phyloP scores from a whole-genome alignment of 2,797 vertebrate genomes.

The Gallinago solitaria region DNA sequence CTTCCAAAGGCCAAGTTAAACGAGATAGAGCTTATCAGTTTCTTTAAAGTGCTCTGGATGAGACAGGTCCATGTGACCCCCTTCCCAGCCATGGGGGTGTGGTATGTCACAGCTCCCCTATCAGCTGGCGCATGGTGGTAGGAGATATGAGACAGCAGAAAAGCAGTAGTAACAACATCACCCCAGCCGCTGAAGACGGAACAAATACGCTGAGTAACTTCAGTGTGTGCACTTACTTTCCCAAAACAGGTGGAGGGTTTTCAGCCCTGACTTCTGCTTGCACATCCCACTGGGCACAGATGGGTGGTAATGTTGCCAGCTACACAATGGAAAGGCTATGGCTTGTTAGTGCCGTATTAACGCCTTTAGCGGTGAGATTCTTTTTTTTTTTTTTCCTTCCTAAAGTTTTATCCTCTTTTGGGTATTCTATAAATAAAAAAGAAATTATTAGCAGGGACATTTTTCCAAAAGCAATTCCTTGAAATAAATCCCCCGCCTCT shows the following conservation, averaged over 20 bases:
- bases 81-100: constrained; percentile 39
- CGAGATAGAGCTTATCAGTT: constrained; percentile 70
- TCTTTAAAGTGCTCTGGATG: constrained; percentile 61
- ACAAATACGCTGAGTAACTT: constrained; percentile 23
- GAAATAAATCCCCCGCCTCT: background rate
- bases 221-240: background rate
- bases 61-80: constrained; percentile 46
- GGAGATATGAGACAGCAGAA: constrained; percentile 72
- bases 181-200: background rate
- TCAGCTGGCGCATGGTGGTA: constrained; percentile 58
- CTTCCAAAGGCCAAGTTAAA: constrained; percentile 71
- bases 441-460: background rate
- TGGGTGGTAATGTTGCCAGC: background rate
- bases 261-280: background rate
- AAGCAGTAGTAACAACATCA: constrained; percentile 23
- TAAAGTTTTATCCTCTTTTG: background rate
- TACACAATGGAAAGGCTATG: background rate
- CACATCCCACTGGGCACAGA: constrained; percentile 8
- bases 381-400: background rate
- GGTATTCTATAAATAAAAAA: background rate
- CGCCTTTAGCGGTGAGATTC: background rate
- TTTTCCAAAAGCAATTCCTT: background rate
- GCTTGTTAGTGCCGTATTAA: background rate
- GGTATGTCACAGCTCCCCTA: constrained; percentile 67
- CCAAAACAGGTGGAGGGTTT: constrained; percentile 28